Evolutionary conservation across 2,113 vertebrate species (phyloP).

Genomic region (Chaetops frenatus): DNA sequence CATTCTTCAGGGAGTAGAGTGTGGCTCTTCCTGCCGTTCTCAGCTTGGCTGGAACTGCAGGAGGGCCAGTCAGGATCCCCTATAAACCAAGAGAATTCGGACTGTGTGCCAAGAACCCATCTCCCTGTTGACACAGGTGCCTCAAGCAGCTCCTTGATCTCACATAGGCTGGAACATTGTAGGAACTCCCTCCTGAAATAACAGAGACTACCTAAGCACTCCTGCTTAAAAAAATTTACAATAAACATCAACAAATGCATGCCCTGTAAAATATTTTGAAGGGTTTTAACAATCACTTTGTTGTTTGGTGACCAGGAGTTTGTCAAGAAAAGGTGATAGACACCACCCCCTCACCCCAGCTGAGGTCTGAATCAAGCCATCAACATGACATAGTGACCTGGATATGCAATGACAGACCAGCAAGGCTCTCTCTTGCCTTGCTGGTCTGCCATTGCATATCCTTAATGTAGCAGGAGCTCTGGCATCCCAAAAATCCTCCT

Average conservation of each 20-base stretch:
- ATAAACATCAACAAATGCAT: not conserved
- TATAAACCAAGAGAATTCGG: not conserved
- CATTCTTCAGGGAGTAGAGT: not conserved
- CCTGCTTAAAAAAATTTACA: not conserved
- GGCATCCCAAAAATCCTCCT: not conserved
- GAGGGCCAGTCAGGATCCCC: not conserved
- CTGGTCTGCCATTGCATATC: not conserved
- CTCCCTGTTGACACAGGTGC: not conserved
- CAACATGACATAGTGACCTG: not conserved
- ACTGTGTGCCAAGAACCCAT: accelerated
- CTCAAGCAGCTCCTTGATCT: accelerated
- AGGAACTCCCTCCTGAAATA: not conserved
- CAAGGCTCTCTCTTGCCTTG: not conserved
- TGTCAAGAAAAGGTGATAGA: not conserved
- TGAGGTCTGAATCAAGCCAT: not conserved
- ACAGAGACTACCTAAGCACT: not conserved
- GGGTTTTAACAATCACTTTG: not conserved
- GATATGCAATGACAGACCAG: too few relatives aligned
- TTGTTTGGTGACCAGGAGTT: not conserved
- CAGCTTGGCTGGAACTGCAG: not conserved
- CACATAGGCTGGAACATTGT: not conserved
- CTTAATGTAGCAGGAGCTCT: not conserved
- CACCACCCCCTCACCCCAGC: not conserved
- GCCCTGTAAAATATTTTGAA: not conserved
- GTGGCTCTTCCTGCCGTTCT: not conserved